Evolutionary conservation across 1,140 invertebrate species (phyloP).

Genomic region (Hestina assimilis): DNA sequence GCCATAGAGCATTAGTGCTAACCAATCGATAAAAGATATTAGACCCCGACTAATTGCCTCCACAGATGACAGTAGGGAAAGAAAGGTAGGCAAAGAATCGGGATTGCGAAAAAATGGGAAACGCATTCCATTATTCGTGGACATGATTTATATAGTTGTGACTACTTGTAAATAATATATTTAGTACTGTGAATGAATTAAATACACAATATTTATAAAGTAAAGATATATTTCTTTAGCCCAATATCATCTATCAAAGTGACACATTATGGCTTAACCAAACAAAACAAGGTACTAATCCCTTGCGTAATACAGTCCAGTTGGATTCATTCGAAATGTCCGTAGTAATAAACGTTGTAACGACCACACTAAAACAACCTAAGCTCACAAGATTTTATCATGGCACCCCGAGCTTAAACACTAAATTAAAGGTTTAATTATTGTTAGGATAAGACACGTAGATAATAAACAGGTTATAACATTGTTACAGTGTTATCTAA

Average conservation of each 20-base stretch:
- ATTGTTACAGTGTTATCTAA: not conserved
- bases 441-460: not conserved
- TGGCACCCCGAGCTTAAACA: not conserved
- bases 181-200: too few species aligned
- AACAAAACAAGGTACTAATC: not conserved
- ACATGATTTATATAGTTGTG: too few species aligned
- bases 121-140: too few species aligned
- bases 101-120: too few species aligned
- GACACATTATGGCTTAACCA: not conserved
- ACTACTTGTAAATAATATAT: too few species aligned
- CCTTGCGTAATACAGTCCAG: not conserved
- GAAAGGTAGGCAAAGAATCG: too few species aligned
- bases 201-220: too few species aligned
- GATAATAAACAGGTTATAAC: not conserved
- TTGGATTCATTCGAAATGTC: slow-evolving; percentile 1
- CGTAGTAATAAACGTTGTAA: slow-evolving; percentile 2
- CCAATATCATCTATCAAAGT: not conserved
- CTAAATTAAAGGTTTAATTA: not conserved
- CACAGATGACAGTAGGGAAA: too few species aligned
- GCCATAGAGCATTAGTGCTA: too few species aligned
- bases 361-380: slow-evolving; percentile 3
- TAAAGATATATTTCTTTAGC: not conserved
- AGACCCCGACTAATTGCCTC: too few species aligned
- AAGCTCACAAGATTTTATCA: slow-evolving; percentile 3
- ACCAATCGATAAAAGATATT: too few species aligned